Percentiles rank a stretch among this genome's conserved stretches.
These are phyloP conservation scores for Solea senegalensis DNA, from an alignment of 2,113 vertebrate species.

Conservation along the genomic window DNA sequence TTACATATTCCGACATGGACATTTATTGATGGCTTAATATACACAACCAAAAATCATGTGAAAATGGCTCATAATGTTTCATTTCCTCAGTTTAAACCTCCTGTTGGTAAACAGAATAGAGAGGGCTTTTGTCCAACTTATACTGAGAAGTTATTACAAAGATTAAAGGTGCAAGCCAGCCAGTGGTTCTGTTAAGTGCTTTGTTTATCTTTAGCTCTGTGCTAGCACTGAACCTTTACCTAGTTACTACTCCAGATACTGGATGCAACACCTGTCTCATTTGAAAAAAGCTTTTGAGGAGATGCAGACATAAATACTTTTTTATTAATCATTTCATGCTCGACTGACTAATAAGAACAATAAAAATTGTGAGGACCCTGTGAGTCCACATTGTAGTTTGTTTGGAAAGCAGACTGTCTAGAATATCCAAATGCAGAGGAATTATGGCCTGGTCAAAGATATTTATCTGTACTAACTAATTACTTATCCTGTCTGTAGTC, in stretches of 20 bases:
- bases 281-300: too few species aligned
- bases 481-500: slow-evolving; percentile 60
- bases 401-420: background rate
- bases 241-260: background rate
- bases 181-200: slow-evolving; percentile 14
- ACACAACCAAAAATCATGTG: background rate
- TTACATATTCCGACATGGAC: background rate
- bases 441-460: slow-evolving; percentile 62
- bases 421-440: slow-evolving; percentile 31
- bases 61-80: background rate
- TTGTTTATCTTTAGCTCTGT: background rate
- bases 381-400: background rate
- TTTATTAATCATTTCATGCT: background rate
- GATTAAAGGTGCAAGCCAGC: slow-evolving; percentile 36
- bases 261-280: background rate
- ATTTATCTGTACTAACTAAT: slow-evolving; percentile 74
- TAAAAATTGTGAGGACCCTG: background rate
- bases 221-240: background rate
- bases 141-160: slow-evolving; percentile 54
- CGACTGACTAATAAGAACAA: slow-evolving; percentile 1
- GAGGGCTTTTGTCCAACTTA: slow-evolving; percentile 27
- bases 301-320: background rate
- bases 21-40: background rate
- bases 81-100: slow-evolving; percentile 34
- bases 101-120: slow-evolving; percentile 16